Evolutionary conservation across 2,113 vertebrate genomes (phyloP).

Genomic region (Toxotes jaculatrix): DNA sequence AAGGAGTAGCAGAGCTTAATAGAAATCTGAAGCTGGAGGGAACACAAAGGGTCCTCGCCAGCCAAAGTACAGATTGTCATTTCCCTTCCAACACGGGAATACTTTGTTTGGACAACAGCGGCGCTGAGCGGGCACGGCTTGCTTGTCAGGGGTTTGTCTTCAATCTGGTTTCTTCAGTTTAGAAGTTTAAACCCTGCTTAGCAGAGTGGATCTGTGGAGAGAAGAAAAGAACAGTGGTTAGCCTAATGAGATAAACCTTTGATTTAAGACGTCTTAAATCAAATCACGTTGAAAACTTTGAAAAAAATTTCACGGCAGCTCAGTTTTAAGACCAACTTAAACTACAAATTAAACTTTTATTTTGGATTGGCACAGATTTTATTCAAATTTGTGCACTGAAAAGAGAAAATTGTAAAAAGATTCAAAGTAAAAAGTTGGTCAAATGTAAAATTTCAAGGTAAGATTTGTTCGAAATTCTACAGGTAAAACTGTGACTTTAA

Average conservation of each 20-base stretch:
- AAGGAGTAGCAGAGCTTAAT: conserved; percentile 49
- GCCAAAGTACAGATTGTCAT: conserved; percentile 73
- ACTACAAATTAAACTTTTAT: too few relatives aligned
- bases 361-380: too few relatives aligned
- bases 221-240: conserved; percentile 2
- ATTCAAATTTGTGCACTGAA: too few relatives aligned
- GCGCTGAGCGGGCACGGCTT: background rate
- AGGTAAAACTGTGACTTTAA: too few relatives aligned
- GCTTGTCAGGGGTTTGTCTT: conserved; percentile 16
- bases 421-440: too few relatives aligned
- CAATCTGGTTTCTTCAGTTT: conserved; percentile 6
- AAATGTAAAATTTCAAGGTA: too few relatives aligned
- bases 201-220: conserved; percentile 87
- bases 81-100: conserved; percentile 75
- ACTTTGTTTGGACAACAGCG: conserved; percentile 45
- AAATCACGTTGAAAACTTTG: too few relatives aligned
- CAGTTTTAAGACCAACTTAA: too few relatives aligned
- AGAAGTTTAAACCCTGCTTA: conserved; percentile 87
- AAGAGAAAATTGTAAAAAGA: too few relatives aligned
- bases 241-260: background rate
- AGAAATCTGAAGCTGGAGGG: conserved; percentile 63
- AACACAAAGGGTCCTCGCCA: conserved; percentile 65
- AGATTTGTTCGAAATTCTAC: too few relatives aligned
- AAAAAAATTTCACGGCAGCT: too few relatives aligned
- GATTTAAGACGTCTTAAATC: too few relatives aligned